Percentiles rank a stretch among this genome's conserved stretches.
Conservation (phyloP, 1,140 invertebrate species). For the Scylla paramamosain region DNA sequence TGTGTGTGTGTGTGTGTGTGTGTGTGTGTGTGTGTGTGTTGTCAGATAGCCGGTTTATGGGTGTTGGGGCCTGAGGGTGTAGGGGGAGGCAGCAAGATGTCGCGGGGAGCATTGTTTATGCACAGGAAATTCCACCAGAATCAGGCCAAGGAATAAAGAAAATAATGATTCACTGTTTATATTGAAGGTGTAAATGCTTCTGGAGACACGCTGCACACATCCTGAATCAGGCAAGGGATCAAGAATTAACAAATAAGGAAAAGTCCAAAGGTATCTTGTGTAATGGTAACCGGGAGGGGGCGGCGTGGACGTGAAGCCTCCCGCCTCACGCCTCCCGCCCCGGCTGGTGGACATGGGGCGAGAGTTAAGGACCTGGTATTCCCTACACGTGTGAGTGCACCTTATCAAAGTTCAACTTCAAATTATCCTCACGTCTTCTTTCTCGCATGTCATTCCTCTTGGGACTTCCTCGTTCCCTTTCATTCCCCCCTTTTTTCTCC, state of each 20-base stretch:
- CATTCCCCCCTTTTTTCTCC: background rate
- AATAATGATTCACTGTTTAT: background rate
- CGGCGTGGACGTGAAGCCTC: background rate
- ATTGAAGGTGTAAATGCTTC: background rate
- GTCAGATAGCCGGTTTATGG: background rate
- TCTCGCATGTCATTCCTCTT: background rate
- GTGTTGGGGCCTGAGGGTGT: background rate
- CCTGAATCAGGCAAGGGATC: background rate
- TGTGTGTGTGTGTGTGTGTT: slow-evolving; percentile 30
- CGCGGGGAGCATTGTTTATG: background rate
- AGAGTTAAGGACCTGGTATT: too few relatives aligned
- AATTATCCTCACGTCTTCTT: background rate
- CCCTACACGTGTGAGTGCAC: too few relatives aligned
- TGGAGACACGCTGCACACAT: background rate
- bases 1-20: slow-evolving; percentile 50
- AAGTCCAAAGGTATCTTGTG: background rate
- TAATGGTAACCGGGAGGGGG: background rate
- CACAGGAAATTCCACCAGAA: background rate
- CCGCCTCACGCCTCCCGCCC: too few relatives aligned
- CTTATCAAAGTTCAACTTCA: too few relatives aligned
- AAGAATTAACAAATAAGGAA: background rate
- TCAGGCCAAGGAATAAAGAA: background rate
- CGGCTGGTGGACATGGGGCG: too few relatives aligned
- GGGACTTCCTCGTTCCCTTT: background rate
- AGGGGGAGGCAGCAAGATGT: background rate